A percentile compares a stretch with the other conserved stretches of the same genome.
Conservation (phyloP, 2,113 vertebrate species). For the Tapirus terrestris region DNA sequence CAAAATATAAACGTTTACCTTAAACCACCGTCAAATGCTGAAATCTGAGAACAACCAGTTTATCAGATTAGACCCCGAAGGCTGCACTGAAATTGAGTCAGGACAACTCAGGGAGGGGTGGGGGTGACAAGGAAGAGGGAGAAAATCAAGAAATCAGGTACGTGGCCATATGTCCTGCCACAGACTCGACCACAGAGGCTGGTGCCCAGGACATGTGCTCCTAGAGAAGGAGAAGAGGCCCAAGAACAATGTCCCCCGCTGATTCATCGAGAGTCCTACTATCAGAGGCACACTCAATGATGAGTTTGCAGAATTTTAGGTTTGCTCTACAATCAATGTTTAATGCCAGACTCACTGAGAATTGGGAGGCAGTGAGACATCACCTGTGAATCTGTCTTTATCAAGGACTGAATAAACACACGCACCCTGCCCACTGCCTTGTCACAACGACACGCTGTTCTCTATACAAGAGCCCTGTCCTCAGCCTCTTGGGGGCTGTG, state of each 20-base stretch:
- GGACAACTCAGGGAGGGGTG: too few species aligned
- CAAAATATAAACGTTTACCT: background rate
- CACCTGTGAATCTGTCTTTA: background rate
- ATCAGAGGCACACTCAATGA: too few species aligned
- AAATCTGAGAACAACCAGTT: background rate
- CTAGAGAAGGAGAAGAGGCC: background rate
- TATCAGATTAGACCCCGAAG: background rate
- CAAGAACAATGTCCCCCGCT: background rate
- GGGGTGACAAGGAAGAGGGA: too few species aligned
- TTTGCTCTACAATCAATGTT: background rate
- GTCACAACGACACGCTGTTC: background rate
- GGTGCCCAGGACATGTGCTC: accelerated
- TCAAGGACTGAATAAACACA: background rate
- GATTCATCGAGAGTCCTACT: accelerated
- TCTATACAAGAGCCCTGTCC: background rate
- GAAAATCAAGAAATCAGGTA: too few species aligned
- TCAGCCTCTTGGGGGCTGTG: background rate
- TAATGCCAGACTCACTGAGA: background rate
- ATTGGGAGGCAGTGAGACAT: background rate
- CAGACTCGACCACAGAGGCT: too few species aligned
- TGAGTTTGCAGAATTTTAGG: background rate
- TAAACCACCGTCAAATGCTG: background rate
- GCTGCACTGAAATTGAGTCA: too few species aligned
- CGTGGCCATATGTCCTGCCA: too few species aligned
- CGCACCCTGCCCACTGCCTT: background rate